phyloP scores from a whole-genome alignment of 2,797 vertebrate genomes.

The Varecia variegata region DNA sequence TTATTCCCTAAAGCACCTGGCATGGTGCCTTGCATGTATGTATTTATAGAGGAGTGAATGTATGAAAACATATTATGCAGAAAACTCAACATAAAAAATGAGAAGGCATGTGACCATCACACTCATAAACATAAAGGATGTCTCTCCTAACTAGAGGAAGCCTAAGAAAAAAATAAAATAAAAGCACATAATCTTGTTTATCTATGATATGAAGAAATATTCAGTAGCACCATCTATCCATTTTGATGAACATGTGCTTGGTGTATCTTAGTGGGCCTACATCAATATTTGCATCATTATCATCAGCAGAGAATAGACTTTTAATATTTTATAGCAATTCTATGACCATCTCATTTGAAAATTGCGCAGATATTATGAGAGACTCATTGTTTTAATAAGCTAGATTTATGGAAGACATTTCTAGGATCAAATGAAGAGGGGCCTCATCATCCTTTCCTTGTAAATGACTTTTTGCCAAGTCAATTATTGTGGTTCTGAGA shows the following conservation, averaged over 20 bases:
- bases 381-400: constrained; percentile 68
- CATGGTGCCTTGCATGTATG: background rate
- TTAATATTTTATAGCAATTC: constrained; percentile 70
- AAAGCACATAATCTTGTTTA: constrained; percentile 52
- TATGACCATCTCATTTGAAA: constrained; percentile 70
- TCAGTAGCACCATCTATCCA: constrained; percentile 3
- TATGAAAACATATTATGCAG: constrained; percentile 23
- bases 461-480: constrained; percentile 81
- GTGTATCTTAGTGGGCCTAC: constrained; percentile 15
- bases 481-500: constrained; percentile 77
- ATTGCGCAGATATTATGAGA: constrained; percentile 52
- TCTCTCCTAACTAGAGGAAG: constrained; percentile 33
- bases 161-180: constrained; percentile 37
- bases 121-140: constrained; percentile 12
- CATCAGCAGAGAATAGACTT: constrained; percentile 56
- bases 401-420: constrained; percentile 71
- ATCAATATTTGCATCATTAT: constrained; percentile 61
- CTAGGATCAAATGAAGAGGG: constrained; percentile 67
- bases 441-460: constrained; percentile 71
- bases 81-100: constrained; percentile 13
- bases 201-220: constrained; percentile 41
- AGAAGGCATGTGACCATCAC: background rate
- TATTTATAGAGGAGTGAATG: background rate
- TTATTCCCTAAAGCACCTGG: constrained; percentile 26
- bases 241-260: constrained; percentile 44